These are phyloP conservation scores for Plutella xylostella DNA, from an alignment of 2,888 invertebrate species.

Conservation along the genomic window DNA sequence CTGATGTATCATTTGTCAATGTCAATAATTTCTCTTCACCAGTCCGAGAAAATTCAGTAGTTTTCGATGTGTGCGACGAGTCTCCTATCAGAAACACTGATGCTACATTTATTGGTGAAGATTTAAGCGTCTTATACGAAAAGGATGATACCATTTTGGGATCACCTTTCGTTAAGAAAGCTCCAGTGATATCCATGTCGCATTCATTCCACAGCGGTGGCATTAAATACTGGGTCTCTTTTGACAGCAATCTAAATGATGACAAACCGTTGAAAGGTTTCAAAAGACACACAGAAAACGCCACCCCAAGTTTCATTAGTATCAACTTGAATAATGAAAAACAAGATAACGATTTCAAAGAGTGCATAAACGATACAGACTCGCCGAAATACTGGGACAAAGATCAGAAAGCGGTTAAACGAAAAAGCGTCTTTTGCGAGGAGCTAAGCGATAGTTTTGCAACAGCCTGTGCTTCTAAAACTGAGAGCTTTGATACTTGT, in stretches of 20 bases:
- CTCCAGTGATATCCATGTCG: slow-evolving; percentile 49
- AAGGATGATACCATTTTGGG: slow-evolving; percentile 32
- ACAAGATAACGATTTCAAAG: slow-evolving; percentile 6
- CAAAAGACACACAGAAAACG: not conserved
- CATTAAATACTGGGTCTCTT: slow-evolving; percentile 58
- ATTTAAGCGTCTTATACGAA: slow-evolving; percentile 32
- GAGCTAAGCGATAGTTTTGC: slow-evolving; percentile 21
- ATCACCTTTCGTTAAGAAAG: slow-evolving; percentile 44
- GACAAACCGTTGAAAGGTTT: slow-evolving; percentile 10
- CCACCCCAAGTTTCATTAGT: slow-evolving; percentile 39
- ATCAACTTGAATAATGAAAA: slow-evolving; percentile 22
- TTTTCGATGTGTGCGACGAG: slow-evolving; percentile 36
- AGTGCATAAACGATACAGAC: not conserved
- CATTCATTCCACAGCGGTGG: slow-evolving; percentile 49
- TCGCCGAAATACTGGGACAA: not conserved
- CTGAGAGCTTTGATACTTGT: slow-evolving; percentile 26
- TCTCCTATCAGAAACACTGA: slow-evolving; percentile 32
- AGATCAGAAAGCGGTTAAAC: slow-evolving; percentile 12
- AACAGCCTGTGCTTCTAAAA: slow-evolving; percentile 23
- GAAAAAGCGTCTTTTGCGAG: slow-evolving; percentile 18
- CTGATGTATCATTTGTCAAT: slow-evolving; percentile 20
- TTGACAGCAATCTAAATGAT: slow-evolving; percentile 32
- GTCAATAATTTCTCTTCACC: slow-evolving; percentile 35
- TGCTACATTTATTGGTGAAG: slow-evolving; percentile 19
- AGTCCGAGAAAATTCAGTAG: slow-evolving; percentile 19